phyloP scores from a whole-genome alignment of 2,113 vertebrate genomes.

The Tympanuchus pallidicinctus region DNA sequence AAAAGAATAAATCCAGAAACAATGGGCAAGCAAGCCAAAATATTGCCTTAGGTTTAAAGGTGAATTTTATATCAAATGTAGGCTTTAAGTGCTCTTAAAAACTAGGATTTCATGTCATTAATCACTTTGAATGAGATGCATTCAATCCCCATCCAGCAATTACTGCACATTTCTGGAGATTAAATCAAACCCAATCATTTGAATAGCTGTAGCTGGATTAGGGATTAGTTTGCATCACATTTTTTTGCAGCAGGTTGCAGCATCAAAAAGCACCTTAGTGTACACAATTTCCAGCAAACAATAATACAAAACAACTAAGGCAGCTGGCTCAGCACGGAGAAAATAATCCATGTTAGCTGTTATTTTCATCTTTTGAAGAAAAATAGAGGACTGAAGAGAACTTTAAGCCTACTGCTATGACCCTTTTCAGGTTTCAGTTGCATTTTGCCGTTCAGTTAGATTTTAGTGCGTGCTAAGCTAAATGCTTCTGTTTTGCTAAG shows the following conservation, averaged over 20 bases:
- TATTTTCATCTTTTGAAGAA: neutral
- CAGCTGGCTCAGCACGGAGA: neutral
- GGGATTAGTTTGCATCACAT: conserved; percentile 24
- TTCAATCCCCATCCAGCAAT: conserved; percentile 1
- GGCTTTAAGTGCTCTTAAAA: conserved; percentile 7
- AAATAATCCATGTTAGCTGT: neutral
- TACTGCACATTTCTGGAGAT: neutral
- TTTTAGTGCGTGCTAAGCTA: neutral
- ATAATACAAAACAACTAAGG: neutral
- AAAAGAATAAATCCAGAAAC: neutral
- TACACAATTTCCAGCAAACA: neutral
- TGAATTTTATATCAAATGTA: neutral
- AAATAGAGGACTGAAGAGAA: neutral
- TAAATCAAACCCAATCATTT: conserved; percentile 9
- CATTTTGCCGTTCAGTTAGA: neutral
- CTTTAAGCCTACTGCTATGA: neutral
- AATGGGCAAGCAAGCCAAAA: neutral
- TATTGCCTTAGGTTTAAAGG: neutral
- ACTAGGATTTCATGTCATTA: neutral
- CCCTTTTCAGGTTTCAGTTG: neutral
- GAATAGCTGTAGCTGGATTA: conserved; percentile 30
- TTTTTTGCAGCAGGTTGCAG: neutral
- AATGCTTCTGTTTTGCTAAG: neutral
- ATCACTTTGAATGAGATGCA: neutral
- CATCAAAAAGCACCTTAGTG: neutral